Conservation (phyloP, 2,797 vertebrate genomes). For the Acanthopagrus latus region DNA sequence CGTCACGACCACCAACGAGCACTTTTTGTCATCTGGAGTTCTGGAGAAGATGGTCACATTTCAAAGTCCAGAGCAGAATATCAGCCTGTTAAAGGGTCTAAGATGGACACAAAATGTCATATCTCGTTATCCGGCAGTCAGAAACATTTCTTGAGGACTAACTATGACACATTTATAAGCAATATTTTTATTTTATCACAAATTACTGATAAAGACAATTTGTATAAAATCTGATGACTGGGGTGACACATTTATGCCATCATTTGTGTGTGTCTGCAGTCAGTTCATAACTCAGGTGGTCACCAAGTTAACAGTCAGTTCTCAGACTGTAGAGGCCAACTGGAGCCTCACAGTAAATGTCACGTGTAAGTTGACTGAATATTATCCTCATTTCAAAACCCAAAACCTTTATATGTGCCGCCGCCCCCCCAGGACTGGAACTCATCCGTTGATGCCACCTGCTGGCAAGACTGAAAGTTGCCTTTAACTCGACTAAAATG, state of each 20-base stretch:
- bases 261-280: slow-evolving; percentile 35
- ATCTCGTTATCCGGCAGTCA: slow-evolving; percentile 36
- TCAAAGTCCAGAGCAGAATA: slow-evolving; percentile 74
- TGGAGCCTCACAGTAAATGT: slow-evolving; percentile 22
- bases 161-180: slow-evolving; percentile 47
- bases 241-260: slow-evolving; percentile 23
- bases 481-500: slow-evolving; percentile 35
- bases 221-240: slow-evolving; percentile 12
- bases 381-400: slow-evolving; percentile 45
- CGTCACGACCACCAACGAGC: slow-evolving; percentile 67
- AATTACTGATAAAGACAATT: slow-evolving; percentile 40
- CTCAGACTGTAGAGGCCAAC: slow-evolving; percentile 31
- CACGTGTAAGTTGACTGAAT: slow-evolving; percentile 38
- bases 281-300: slow-evolving; percentile 50
- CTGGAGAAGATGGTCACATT: slow-evolving; percentile 64
- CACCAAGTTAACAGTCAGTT: slow-evolving; percentile 18
- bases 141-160: slow-evolving; percentile 45
- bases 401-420: slow-evolving; percentile 7
- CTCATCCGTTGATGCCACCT: slow-evolving; percentile 74
- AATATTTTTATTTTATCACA: slow-evolving; percentile 56
- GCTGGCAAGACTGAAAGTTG: slow-evolving; percentile 73
- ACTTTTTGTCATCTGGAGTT: slow-evolving; percentile 75
- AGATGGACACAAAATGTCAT: slow-evolving; percentile 45
- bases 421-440: slow-evolving; percentile 9
- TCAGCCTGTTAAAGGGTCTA: slow-evolving; percentile 37